A percentile compares a stretch with the other conserved stretches of the same genome.
Conservation (phyloP, 2,797 vertebrate species). For the Lacerta bilineata region DNA sequence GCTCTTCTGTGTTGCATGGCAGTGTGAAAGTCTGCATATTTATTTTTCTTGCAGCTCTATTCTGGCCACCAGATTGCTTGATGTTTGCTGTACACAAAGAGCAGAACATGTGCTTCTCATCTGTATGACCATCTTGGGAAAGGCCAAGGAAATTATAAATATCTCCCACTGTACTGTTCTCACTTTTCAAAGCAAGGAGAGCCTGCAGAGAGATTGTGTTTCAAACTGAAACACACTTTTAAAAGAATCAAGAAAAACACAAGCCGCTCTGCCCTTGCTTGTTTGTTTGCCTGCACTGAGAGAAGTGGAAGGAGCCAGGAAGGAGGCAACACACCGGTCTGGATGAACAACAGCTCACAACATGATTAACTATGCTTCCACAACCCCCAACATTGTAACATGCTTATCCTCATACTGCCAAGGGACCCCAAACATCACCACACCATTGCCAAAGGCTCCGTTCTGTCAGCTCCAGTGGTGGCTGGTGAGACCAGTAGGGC, state of each 20-base stretch:
- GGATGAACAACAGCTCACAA: too few relatives aligned
- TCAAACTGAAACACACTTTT: constrained; percentile 49
- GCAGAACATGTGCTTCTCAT: constrained; percentile 33
- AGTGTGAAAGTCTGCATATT: constrained; percentile 51
- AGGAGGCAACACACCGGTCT: too few relatives aligned
- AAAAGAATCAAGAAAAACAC: constrained; percentile 42
- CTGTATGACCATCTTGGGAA: constrained; percentile 22
- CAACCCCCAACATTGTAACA: neutral
- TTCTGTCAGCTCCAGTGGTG: neutral
- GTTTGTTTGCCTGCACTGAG: neutral
- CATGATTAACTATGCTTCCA: neutral
- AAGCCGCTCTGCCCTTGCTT: neutral
- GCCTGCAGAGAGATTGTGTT: constrained; percentile 32
- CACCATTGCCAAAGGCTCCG: neutral
- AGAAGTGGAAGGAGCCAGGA: neutral
- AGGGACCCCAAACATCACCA: neutral
- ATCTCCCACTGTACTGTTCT: constrained; percentile 34
- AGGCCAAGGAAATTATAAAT: constrained; percentile 38
- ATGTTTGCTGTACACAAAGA: constrained; percentile 45
- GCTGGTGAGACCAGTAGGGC: too few relatives aligned
- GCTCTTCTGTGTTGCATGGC: constrained; percentile 64
- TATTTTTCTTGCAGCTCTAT: constrained; percentile 1
- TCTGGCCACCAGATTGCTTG: constrained; percentile 30
- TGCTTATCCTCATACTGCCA: neutral
- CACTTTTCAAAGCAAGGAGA: constrained; percentile 42